Evolutionary conservation across 2,888 invertebrate species (phyloP).

Genomic region (Thyatira batis): DNA sequence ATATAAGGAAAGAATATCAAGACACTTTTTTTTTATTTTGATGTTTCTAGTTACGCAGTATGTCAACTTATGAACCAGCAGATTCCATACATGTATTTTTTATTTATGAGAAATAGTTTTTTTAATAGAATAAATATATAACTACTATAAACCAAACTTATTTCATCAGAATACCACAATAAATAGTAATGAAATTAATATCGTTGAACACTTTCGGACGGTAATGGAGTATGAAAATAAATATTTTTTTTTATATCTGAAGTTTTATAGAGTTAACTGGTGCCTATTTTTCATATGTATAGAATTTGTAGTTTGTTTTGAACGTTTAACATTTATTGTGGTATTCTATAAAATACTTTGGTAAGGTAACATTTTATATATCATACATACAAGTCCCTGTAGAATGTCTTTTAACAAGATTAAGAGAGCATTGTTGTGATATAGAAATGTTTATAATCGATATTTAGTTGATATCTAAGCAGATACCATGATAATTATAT

Average conservation of each 20-base stretch:
- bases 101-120: too few species aligned
- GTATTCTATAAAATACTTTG: constrained; percentile 18
- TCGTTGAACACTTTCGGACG: constrained; percentile 1
- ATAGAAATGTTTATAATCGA: constrained; percentile 9
- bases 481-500: constrained; percentile 22
- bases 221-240: neutral
- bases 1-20: too few species aligned
- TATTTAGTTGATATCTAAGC: constrained; percentile 25
- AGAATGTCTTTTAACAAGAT: constrained; percentile 66
- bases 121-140: too few species aligned
- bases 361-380: constrained; percentile 24
- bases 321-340: constrained; percentile 12
- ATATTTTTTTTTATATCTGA: neutral
- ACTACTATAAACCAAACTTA: neutral
- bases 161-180: constrained; percentile 17
- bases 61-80: too few species aligned
- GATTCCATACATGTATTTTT: neutral
- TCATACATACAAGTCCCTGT: constrained; percentile 58
- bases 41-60: too few species aligned
- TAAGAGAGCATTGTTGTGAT: constrained; percentile 51
- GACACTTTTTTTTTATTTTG: too few species aligned
- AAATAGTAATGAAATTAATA: neutral
- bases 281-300: neutral
- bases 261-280: neutral
- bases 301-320: too few species aligned